Evolutionary conservation across 2,113 vertebrate species (phyloP), one percentile per base, ranked within the genome.

Genomic region (Phaetusa simplex): DNA sequence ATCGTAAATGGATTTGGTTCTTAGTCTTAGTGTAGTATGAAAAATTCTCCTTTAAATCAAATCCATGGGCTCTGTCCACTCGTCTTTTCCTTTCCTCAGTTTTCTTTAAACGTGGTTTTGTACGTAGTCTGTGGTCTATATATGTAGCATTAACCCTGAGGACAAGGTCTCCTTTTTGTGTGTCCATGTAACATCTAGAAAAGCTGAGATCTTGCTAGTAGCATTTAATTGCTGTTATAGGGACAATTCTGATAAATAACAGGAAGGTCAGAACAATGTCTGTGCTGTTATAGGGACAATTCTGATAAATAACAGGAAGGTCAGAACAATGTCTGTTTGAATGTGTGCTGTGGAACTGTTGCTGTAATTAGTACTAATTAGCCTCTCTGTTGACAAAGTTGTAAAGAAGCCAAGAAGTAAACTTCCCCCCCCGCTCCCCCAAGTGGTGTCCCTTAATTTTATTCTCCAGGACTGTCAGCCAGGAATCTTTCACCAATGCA

Each of bases 351-450:
- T 82, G 80, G 64, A 81, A 61, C 32, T 62, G 27, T 52, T 66
- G 32, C 65, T 83, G 50, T 83, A 69, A 86, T 94, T 91, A 86
- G 58, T 64, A 27, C 62, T 93, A 69, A 95, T 91, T 86, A 77
- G 38, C 27, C 19, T 50, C 36, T 74, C 49, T 88, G 45, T 70
- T 88, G 52, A 64, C 38, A 45, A 58, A 83, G 5, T 49, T 92
- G 69, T 73, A 85, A 85, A 88, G 70, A 70, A 85, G 71, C 58
- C 52, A 69, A 73, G 58, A 45, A 88, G 27, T 32, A 58, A 87
- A 32, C 4, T 30, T 34, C 15, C 34, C 19, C 55, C 8, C 19
- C 20, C 12, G 4, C 30, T 40, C 55, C 30, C 32, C 20, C 55
- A 34, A 50, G 12, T 55, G 22, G 8, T 66, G 38, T 76, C 43